Base-by-base conservation (phyloP, 2,113 vertebrate species). In the Sturnus vulgaris region DNA sequence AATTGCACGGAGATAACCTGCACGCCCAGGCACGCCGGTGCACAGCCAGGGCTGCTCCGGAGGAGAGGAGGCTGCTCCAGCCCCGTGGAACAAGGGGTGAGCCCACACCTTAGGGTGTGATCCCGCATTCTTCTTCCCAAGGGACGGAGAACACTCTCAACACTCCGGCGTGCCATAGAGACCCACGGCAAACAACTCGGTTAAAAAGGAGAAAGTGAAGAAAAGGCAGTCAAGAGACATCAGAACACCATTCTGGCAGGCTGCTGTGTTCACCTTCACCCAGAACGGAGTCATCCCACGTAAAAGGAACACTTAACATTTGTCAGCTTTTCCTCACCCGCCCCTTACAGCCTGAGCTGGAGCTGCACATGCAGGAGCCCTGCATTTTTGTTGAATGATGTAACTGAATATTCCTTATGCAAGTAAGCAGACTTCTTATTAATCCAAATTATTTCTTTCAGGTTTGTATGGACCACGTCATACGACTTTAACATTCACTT, bases 61-160 rank as follows among this genome's bases (percentile, higher is more conserved):
- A 40, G 46, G 71, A 66, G 44, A 92, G 92, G 69, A 96, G 83
- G 66, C 84, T 87, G 89, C 37, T 31, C 31, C 71, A 42, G 71
- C 71, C 44, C 61, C 31, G 7, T 0, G 82, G 89, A 91, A 27
- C 53, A 2, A 37, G 78, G 44, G 92, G 15, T n/a, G 63, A 96
- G 90, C 89, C 89, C 96, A 86, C 95, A 95, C 94, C 94, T 94
- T 28, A 71, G 95, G 92, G 68, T 44, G 75, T 90, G 92, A 92
- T 5, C 77, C 75, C 80, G 9, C 86, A 46, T 85, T 90, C 87
- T 19, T 56, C 16, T 83, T 93, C 84, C 66, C 75, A 28, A 82
- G 71, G 94, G 78, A 93, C 69, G 40, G 82, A 40, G 66, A 78
- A 10, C 0, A 1, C 56, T 16, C n/a, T 52, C 46, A 53, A 4